Percentiles rank a stretch among this genome's conserved stretches.
Evolutionary conservation across 2,888 invertebrate genomes (phyloP).

Genomic region (Blera fallax): DNA sequence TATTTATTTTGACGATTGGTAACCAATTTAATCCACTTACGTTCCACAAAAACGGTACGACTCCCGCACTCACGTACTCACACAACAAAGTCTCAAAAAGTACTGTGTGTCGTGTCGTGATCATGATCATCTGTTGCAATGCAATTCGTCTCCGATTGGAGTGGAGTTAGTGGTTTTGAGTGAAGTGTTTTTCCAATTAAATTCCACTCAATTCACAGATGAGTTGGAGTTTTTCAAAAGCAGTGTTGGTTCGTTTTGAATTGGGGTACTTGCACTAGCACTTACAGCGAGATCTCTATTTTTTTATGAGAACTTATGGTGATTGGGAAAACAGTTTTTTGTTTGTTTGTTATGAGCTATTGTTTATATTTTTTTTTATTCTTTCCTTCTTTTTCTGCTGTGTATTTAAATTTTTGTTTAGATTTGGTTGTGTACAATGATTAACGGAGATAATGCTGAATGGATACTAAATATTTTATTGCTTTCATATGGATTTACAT

Average conservation of each 20-base stretch:
- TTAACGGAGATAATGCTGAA: constrained; percentile 16
- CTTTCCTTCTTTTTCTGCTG: background rate
- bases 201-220: background rate
- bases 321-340: constrained; percentile 22
- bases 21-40: constrained; percentile 5
- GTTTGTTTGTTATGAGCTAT: background rate
- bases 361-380: constrained; percentile 38
- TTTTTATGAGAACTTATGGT: constrained; percentile 15
- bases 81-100: constrained; percentile 55
- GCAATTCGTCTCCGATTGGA: constrained; percentile 10
- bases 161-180: constrained; percentile 5
- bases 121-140: constrained; percentile 6
- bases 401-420: constrained; percentile 36
- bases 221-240: background rate
- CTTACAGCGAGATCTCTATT: constrained; percentile 14
- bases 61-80: constrained; percentile 18
- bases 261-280: background rate
- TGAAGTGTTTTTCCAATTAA: background rate
- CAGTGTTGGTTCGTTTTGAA: background rate
- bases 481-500: background rate
- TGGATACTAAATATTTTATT: constrained; percentile 33
- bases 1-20: constrained; percentile 27
- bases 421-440: constrained; percentile 12
- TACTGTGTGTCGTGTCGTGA: constrained; percentile 46
- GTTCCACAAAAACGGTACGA: constrained; percentile 38